A percentile compares a stretch with the other conserved stretches of the same genome.
These are phyloP conservation scores for Bombus fervidus DNA, from an alignment of 1,140 invertebrate species.

Conservation along the genomic window DNA sequence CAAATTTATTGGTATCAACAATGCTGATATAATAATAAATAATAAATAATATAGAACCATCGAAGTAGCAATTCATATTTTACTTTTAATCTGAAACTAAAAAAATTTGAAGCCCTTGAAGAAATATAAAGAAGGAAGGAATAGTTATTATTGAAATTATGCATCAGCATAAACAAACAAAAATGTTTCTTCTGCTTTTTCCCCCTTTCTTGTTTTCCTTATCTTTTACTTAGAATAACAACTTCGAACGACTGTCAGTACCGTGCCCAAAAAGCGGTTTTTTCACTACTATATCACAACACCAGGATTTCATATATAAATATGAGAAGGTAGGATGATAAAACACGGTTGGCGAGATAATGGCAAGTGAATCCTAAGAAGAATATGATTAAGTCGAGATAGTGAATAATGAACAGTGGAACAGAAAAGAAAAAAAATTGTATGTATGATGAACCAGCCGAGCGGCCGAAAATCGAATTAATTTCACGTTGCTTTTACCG, in stretches of 20 bases:
- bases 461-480: conserved; percentile 61
- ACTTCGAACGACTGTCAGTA: conserved; percentile 72
- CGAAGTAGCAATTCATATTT: neutral
- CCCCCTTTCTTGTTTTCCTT: neutral
- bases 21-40: neutral
- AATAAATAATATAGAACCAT: neutral
- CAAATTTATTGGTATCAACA: neutral
- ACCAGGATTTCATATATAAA: conserved; percentile 79
- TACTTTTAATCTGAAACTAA: neutral
- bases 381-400: conserved; percentile 64
- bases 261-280: conserved; percentile 79
- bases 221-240: conserved; percentile 54
- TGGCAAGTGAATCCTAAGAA: conserved; percentile 68
- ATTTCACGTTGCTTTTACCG: neutral
- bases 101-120: neutral
- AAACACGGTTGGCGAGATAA: conserved; percentile 64
- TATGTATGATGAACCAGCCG: conserved; percentile 61
- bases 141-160: conserved; percentile 43
- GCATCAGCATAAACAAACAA: neutral
- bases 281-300: conserved; percentile 80
- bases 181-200: neutral
- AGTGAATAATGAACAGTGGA: conserved; percentile 63
- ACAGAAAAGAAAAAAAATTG: conserved; percentile 57
- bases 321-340: conserved; percentile 69
- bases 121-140: conserved; percentile 57